Base-by-base conservation (phyloP, 2,888 invertebrate species). In the Eremobia ochroleuca region DNA sequence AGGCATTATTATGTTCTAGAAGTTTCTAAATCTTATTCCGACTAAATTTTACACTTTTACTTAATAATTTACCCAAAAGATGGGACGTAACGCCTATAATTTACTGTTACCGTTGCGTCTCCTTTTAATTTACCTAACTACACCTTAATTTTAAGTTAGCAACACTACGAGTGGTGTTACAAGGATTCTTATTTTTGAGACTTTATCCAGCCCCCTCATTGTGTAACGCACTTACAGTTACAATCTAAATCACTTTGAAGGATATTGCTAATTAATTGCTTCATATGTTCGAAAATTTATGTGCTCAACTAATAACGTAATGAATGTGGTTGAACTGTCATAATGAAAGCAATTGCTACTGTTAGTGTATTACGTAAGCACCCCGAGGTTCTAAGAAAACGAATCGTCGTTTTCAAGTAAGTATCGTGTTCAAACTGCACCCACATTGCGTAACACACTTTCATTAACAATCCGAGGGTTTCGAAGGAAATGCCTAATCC, bases 11-110 rank as follows among this genome's bases (percentile, higher is more conserved):
- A 25, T 73, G 31, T 80, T 3, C 31, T 13, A 9, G 9, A 78
- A 80, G 40, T 78, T 80, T 80, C 55, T 8, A 37, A 73, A 55
- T 58, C 31, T 64, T 64, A 73, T 37, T 73, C 11, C 0, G 46
- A 62, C 34, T 55, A 5, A 37, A 73, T 64, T 77, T 52, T 46
- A 71, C 43, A 28, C 34, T 59, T 73, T 40, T 31, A 40, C 18
- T 31, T 73, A 52, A 55, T 70, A n/a, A 55, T 71, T 43, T 40
- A 3, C 31, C 11, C 18, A 31, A 40, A 78, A 15, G 21, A 13
- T 31, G 28, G 4, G 8, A 28, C 25, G 18, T 31, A 31, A 18
- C 25, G 66, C 3, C 46, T 31, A 31, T 58, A 58, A 61, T 79
- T 77, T 28, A 61, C 61, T 79, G 34, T 69, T 25, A 49, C 40